Evolutionary conservation across 2,888 invertebrate genomes (phyloP), one percentile per base, ranked within the genome.

Genomic region (Coleophora flavipennella): DNA sequence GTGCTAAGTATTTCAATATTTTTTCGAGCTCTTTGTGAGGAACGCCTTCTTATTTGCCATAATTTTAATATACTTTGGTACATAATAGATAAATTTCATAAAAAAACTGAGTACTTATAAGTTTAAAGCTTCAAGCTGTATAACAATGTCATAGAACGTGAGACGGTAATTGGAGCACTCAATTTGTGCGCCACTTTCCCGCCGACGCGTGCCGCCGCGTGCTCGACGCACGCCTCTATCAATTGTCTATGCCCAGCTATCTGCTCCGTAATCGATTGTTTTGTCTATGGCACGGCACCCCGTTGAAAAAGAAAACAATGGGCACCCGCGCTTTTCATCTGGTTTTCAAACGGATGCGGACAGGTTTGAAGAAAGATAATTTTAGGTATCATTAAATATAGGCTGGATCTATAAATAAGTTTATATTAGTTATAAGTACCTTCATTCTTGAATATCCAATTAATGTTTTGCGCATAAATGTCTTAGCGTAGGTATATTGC

Each of bases 101-200:
- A n/a, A n/a, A n/a, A n/a, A n/a, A n/a, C n/a, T n/a, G n/a, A n/a
- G n/a, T n/a, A n/a, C n/a, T n/a, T n/a, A n/a, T n/a, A n/a, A n/a
- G n/a, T n/a, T n/a, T n/a, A n/a, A n/a, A n/a, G n/a, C n/a, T n/a
- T 8, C 39, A 31, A 1, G 10, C 35, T 31, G 39, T 39, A 39
- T 13, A 10, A 38, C 31, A 40, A 26, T 8, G 8, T 39, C 41
- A 53, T 55, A 58, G 54, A 70, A 78, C 59, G 54, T 66, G 72
- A 79, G 62, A 70, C 73, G 57, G 83, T 83, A 83, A 84, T 83
- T 78, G 80, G 83, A 84, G 80, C 79, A 75, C 79, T 84, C 80
- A 81, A 81, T 84, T 84, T 78, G 78, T 70, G 66, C 69, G 71
- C 69, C 74, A 70, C 64, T 69, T 75, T 57, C 57, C 63, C 59